These are phyloP conservation scores for Ageneiosus marmoratus DNA, from an alignment of 2,113 vertebrate genomes.

Conservation along the genomic window DNA sequence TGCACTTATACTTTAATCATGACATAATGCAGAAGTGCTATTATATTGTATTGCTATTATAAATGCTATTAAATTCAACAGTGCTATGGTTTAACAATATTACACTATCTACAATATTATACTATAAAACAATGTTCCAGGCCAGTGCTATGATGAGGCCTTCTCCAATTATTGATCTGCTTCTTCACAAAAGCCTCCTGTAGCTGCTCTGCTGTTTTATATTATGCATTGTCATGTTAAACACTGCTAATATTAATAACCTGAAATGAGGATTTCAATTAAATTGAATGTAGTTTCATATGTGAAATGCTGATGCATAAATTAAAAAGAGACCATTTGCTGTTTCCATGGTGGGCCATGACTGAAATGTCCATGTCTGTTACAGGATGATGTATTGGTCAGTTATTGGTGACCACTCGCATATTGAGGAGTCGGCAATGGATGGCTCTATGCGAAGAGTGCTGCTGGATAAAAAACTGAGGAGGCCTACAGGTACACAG, in stretches of 20 bases:
- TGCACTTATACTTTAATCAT: not conserved
- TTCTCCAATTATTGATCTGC: not conserved
- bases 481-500: slow-evolving; percentile 88
- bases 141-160: not conserved
- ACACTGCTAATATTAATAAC: not conserved
- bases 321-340: not conserved
- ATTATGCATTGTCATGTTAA: not conserved
- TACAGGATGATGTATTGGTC: slow-evolving; percentile 99
- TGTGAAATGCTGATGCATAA: not conserved
- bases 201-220: not conserved
- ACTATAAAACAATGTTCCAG: not conserved
- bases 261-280: not conserved
- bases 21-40: not conserved
- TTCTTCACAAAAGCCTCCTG: not conserved
- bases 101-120: not conserved
- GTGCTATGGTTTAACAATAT: not conserved
- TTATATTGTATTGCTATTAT: not conserved
- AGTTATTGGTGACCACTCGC: slow-evolving; percentile 91
- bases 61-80: not conserved
- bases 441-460: slow-evolving; percentile 91
- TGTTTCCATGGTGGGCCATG: not conserved
- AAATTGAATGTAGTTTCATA: not conserved
- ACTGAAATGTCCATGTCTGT: slow-evolving; percentile 23
- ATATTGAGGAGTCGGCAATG: slow-evolving; percentile 96
- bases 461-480: slow-evolving; percentile 89